phyloP scores from a whole-genome alignment of 2,888 invertebrate species.

The Meandrusa payeni region DNA sequence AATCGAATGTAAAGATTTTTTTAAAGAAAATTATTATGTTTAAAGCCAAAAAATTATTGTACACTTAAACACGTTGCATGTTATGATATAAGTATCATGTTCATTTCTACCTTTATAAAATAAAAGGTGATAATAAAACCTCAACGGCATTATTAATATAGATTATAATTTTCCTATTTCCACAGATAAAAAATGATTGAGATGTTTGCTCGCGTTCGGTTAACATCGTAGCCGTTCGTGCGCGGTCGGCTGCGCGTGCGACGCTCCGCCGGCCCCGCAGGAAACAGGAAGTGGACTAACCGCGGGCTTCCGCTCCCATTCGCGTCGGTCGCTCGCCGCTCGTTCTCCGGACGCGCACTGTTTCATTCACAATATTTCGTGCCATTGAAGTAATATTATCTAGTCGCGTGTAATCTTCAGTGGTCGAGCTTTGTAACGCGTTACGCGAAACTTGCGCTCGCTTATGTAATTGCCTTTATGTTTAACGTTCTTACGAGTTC shows the following conservation, averaged over 20 bases:
- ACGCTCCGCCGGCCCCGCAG: constrained; percentile 72
- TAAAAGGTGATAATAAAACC: no score
- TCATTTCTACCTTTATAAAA: no score
- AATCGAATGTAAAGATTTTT: no score
- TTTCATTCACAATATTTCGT: constrained; percentile 69
- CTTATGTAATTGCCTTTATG: no score
- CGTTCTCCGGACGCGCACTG: constrained; percentile 51
- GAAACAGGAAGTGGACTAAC: constrained; percentile 81
- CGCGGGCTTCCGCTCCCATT: constrained; percentile 80
- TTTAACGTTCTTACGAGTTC: no score
- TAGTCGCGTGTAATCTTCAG: constrained; percentile 33
- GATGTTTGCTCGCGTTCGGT: constrained; percentile 28
- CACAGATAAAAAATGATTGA: no score
- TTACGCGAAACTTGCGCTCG: constrained; percentile 41
- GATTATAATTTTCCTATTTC: no score
- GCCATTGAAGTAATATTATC: constrained; percentile 58
- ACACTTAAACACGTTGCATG: no score
- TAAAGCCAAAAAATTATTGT: no score
- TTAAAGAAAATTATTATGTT: no score
- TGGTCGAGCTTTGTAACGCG: constrained; percentile 35
- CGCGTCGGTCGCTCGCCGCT: constrained; percentile 54
- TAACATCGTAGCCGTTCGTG: constrained; percentile 28
- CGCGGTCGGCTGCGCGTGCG: constrained; percentile 65
- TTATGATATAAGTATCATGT: no score
- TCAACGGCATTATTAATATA: no score